A percentile compares a stretch with the other conserved stretches of the same genome.
These are phyloP conservation scores for Papilio polyxenes DNA, from an alignment of 1,140 invertebrate genomes.

Conservation along the genomic window DNA sequence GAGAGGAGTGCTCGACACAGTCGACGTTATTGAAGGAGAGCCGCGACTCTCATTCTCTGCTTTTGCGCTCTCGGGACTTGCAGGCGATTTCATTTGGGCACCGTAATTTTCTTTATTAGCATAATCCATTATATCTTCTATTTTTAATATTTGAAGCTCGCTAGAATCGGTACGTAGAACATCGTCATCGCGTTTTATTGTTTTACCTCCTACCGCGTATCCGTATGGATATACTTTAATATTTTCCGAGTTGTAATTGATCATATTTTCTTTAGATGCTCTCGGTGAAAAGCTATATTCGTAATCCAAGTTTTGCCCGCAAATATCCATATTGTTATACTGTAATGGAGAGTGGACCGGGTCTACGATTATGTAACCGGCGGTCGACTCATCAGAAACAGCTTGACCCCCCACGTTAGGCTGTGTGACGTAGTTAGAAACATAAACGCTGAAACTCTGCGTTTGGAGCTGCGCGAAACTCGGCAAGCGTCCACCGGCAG, in stretches of 20 bases:
- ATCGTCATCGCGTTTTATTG: slow-evolving; percentile 71
- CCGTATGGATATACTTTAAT: slow-evolving; percentile 68
- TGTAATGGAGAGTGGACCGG: slow-evolving; percentile 70
- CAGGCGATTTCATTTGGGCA: slow-evolving; percentile 75
- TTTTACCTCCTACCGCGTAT: slow-evolving; percentile 70
- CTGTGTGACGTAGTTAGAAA: slow-evolving; percentile 79
- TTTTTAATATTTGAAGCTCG: slow-evolving; percentile 74
- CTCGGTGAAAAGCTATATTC: slow-evolving; percentile 67
- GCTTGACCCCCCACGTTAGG: slow-evolving; percentile 88
- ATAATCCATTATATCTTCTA: slow-evolving; percentile 77
- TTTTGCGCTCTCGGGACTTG: slow-evolving; percentile 75
- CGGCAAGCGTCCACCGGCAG: slow-evolving; percentile 81
- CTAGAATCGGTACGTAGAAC: slow-evolving; percentile 60
- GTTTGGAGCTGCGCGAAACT: slow-evolving; percentile 84
- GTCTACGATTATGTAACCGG: slow-evolving; percentile 76
- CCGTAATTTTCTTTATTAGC: slow-evolving; percentile 81
- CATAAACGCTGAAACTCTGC: slow-evolving; percentile 81
- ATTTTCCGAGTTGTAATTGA: slow-evolving; percentile 63
- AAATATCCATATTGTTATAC: slow-evolving; percentile 69
- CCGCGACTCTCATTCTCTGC: slow-evolving; percentile 69
- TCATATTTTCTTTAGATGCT: slow-evolving; percentile 58
- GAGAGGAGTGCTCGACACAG: slow-evolving; percentile 69
- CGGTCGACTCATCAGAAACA: slow-evolving; percentile 82
- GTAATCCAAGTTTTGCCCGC: slow-evolving; percentile 62
- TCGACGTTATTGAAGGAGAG: slow-evolving; percentile 73